Conservation (phyloP, 2,797 vertebrate species). For the Sciurus vulgaris region DNA sequence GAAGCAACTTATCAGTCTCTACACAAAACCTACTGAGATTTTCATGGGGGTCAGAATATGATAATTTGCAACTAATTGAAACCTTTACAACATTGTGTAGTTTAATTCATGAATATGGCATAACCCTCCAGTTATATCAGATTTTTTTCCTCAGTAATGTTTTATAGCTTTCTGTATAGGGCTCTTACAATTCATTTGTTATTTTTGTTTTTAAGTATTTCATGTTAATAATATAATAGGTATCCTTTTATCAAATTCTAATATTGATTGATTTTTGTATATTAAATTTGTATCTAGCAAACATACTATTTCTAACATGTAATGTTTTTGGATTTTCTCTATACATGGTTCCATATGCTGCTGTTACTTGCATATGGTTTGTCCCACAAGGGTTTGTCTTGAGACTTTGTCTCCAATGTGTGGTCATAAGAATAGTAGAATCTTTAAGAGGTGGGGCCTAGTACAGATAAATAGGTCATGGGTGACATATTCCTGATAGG, state of each 20-base stretch:
- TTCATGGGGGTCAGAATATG: neutral
- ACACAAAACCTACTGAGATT: neutral
- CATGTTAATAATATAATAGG: neutral
- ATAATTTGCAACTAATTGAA: neutral
- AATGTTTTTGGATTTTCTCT: neutral
- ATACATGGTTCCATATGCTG: neutral
- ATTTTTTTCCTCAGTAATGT: conserved; percentile 11
- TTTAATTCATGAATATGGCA: neutral
- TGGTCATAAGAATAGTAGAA: neutral
- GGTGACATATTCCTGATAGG: neutral
- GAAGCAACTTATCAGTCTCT: neutral
- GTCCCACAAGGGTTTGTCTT: neutral
- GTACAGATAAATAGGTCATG: neutral
- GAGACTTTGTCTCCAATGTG: neutral
- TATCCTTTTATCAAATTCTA: neutral
- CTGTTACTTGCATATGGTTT: neutral
- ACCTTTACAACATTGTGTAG: neutral
- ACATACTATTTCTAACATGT: conserved; percentile 4
- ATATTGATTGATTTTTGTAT: neutral
- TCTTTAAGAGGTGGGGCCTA: neutral
- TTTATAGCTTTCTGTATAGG: neutral
- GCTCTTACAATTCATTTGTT: neutral
- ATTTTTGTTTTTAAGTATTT: neutral
- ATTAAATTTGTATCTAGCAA: neutral
- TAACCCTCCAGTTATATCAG: neutral